A percentile compares a stretch with the other conserved stretches of the same genome.
phyloP scores from a whole-genome alignment of 2,888 invertebrate species.

The Troides helena region DNA sequence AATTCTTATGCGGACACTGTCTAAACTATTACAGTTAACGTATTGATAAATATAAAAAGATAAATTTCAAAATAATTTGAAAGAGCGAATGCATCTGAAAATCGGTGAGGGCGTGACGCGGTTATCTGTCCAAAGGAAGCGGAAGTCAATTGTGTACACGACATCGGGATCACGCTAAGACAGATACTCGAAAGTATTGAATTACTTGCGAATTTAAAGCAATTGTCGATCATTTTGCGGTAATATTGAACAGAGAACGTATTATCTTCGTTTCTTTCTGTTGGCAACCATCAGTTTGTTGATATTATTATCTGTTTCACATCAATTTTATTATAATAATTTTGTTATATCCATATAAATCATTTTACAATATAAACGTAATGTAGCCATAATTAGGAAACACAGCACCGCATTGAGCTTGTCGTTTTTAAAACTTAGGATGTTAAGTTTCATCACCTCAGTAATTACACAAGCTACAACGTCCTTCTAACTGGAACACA shows the following conservation, averaged over 20 bases:
- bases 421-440: too few relatives aligned
- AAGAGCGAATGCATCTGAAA: constrained; percentile 41
- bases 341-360: too few relatives aligned
- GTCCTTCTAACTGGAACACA: too few relatives aligned
- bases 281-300: not conserved
- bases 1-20: not conserved
- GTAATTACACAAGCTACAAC: too few relatives aligned
- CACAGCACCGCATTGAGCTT: too few relatives aligned
- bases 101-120: constrained; percentile 57
- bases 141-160: constrained; percentile 68
- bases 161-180: constrained; percentile 51
- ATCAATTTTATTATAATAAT: too few relatives aligned
- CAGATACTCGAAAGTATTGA: constrained; percentile 54
- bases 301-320: too few relatives aligned
- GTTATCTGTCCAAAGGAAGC: constrained; percentile 70
- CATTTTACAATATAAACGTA: too few relatives aligned
- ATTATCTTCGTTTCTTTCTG: not conserved
- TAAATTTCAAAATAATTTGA: constrained; percentile 19
- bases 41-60: not conserved
- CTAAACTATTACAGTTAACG: not conserved
- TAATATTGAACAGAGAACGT: not conserved
- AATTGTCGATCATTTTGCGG: constrained; percentile 12
- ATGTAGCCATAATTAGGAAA: too few relatives aligned
- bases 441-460: too few relatives aligned
- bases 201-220: constrained; percentile 50